These are phyloP conservation scores for Myiozetetes cayanensis DNA, from an alignment of 2,113 vertebrate genomes.

Conservation along the genomic window DNA sequence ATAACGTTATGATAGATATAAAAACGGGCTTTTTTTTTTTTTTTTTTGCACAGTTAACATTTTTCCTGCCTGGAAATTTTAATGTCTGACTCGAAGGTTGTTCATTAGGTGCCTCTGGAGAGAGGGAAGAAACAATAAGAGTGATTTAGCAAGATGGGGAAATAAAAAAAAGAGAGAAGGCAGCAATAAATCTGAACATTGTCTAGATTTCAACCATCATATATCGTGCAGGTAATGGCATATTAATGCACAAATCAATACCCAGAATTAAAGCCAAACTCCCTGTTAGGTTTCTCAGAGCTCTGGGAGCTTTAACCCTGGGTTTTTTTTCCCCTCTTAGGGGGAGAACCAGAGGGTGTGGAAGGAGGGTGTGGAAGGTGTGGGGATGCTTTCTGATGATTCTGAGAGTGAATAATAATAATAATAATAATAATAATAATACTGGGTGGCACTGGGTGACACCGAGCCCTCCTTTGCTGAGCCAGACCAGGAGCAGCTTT, in stretches of 20 bases:
- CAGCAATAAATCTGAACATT: neutral
- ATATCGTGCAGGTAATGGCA: conserved; percentile 21
- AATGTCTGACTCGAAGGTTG: neutral
- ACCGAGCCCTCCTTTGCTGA: no score
- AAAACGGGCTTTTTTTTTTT: neutral
- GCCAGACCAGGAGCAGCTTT: neutral
- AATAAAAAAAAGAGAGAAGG: neutral
- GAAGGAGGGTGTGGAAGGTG: neutral
- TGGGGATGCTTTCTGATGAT: neutral
- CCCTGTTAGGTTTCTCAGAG: neutral
- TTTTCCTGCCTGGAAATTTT: neutral
- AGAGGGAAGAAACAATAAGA: conserved; percentile 11
- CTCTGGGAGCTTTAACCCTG: neutral
- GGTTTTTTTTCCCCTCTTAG: rapidly evolving
- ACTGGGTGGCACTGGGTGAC: no score
- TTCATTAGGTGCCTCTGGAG: neutral
- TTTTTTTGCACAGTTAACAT: neutral
- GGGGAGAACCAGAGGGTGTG: no score
- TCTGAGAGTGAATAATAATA: no score
- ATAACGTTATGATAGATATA: neutral
- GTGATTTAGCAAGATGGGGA: neutral
- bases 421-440: no score
- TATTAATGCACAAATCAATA: conserved; percentile 54
- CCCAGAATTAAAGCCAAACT: neutral
- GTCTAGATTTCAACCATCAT: neutral